Evolutionary conservation across 2,888 invertebrate genomes (phyloP), one percentile per base, ranked within the genome.

Genomic region (Clunio marinus): DNA sequence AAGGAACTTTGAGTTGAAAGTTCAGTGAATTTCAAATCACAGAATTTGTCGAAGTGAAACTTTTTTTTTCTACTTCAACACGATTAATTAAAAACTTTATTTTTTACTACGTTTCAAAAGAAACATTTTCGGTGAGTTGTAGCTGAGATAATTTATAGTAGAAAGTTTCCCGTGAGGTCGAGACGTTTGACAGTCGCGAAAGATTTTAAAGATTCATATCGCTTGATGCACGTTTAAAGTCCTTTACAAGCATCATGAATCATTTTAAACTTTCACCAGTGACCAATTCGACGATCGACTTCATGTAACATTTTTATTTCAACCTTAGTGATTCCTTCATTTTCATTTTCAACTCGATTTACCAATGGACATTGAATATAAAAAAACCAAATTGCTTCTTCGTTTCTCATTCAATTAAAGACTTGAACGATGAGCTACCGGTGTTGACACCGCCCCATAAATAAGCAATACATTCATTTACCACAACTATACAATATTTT

Each of bases 321-420:
- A n/a, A 10, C 10, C 15, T 5, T 2, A 41, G 10, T 41, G 5
- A n/a, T n/a, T 41, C 41, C 41, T 41, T 24, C 51, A 55, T 55
- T 55, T 55, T 20, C 22, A 20, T 22, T 20, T 24, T 2, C 51
- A 13, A 20, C 10, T 10, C 24, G 24, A 15, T n/a, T 55, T 55
- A 55, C 51, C 51, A 66, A 66, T 55, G 55, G 32, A 55, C 51
- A 66, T 55, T 55, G 55, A 28, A n/a, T n/a, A n/a, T n/a, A n/a
- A 27, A 32, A 65, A 20, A 22, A 59, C 20, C 32, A 62, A 62
- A 62, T 28, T 46, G 28, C 20, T 65, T 65, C 65, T 46, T 20
- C 22, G 15, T 22, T 66, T 41, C 41, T 35, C 35, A 13, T 66
- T 55, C 66, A 66, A 66, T 66, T 55, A 66, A 66, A 66, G n/a